Evolutionary conservation across 1,140 invertebrate species (phyloP), one percentile per base, ranked within the genome.

Genomic region (Tigriopus japonicus): DNA sequence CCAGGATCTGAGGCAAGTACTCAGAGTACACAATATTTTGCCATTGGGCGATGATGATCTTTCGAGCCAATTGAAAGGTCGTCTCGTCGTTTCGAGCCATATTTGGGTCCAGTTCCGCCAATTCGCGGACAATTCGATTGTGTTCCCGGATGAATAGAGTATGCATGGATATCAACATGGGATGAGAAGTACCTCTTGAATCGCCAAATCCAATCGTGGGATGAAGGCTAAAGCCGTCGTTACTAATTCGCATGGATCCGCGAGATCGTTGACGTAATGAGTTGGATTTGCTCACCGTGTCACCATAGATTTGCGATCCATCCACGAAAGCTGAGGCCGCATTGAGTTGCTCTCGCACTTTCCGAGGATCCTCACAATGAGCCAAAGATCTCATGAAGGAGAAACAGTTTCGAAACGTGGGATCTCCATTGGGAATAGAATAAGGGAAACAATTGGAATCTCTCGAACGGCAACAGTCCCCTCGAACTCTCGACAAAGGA

Each of bases 281-380:
- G 62, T 77, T 75, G 2, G 90, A 81, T 42, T 94, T 78, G n/a
- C 82, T 77, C 60, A 85, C 81, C 62, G 84, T 84, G 70, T 85
- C 97, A 1, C 94, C 95, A 70, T 98, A 99, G 0, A 99, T 72
- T 74, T 94, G 88, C 0, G 94, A 98, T 0, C 81, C 94, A 74
- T 98, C 96, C 61, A 99, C 84, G 67, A 81, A 98, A 7, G 92
- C 86, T 5, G 95, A 98, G 6, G 98, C 73, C 69, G 94, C 89
- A 74, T 98, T 98, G 35, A 98, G 84, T 75, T 99, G 96, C 71
- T 98, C 90, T 41, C 94, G 45, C n/a, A 49, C n/a, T 49, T 21
- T 49, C 10, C n/a, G 21, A 49, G n/a, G 45, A 49, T 35, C 28
- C 28, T 35, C 45, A 21, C 45, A 49, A 49, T 17, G 45, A 17